Percentiles rank a stretch among this genome's conserved stretches.
phyloP scores from a whole-genome alignment of 2,113 vertebrate genomes.

The Edolisoma coerulescens region DNA sequence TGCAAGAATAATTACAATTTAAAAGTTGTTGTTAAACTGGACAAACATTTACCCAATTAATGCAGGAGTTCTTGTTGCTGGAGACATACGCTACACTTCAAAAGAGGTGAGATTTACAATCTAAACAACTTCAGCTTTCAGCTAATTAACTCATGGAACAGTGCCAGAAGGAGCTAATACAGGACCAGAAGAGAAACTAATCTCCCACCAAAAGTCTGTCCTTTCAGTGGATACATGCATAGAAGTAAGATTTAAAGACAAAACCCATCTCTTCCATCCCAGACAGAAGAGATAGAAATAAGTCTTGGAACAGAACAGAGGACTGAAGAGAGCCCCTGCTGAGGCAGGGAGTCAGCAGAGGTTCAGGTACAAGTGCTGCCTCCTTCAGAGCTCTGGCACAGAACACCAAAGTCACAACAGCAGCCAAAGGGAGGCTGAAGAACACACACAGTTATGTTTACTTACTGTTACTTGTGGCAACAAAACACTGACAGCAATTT shows the following conservation, averaged over 20 bases:
- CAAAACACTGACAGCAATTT: not conserved
- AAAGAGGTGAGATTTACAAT: not conserved
- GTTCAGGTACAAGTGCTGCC: not conserved
- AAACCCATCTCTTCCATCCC: not conserved
- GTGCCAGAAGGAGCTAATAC: not conserved
- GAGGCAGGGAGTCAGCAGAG: not conserved
- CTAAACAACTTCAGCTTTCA: constrained; percentile 22
- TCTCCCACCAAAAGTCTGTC: not conserved
- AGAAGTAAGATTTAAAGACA: not conserved
- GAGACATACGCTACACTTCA: not conserved
- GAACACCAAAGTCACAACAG: not conserved
- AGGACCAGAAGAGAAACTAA: not conserved
- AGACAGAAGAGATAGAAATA: not conserved
- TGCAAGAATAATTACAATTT: not conserved
- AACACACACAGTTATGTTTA: not conserved
- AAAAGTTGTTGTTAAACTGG: not conserved
- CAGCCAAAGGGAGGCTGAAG: not conserved
- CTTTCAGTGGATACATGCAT: not conserved
- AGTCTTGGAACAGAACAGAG: not conserved
- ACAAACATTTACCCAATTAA: not conserved
- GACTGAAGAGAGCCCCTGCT: not conserved
- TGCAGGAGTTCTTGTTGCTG: not conserved
- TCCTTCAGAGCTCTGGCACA: not conserved
- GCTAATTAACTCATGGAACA: not conserved
- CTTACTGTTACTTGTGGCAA: not conserved